Percentiles rank a stretch among this genome's conserved stretches.
phyloP scores from a whole-genome alignment of 2,113 vertebrate species.

The Eulacestoma nigropectus region DNA sequence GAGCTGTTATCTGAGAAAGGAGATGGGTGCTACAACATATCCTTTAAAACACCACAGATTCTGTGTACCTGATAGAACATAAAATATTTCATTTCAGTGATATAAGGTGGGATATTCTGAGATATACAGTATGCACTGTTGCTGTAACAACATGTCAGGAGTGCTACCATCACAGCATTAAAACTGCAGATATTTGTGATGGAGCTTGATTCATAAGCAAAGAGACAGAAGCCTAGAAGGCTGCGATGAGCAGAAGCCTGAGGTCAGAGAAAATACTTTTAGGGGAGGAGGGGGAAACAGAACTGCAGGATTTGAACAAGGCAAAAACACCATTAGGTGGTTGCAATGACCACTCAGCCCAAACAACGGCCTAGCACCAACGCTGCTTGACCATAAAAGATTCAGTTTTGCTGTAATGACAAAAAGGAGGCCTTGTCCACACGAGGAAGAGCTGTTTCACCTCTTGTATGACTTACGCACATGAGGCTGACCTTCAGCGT shows the following conservation, averaged over 20 bases:
- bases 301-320: not conserved
- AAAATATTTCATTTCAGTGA: not conserved
- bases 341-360: not conserved
- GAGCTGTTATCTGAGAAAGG: not conserved
- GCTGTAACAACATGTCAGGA: slow-evolving; percentile 12
- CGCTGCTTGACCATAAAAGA: accelerated
- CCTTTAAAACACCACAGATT: not conserved
- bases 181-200: not conserved
- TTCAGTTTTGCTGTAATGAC: not conserved
- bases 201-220: not conserved
- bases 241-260: not conserved
- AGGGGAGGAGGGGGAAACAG: not conserved
- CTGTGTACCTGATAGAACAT: not conserved
- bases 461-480: not conserved
- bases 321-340: not conserved
- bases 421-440: not conserved
- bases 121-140: not conserved
- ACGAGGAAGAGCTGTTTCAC: not conserved
- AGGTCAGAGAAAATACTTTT: not conserved
- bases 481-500: not conserved
- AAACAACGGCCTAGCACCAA: not conserved
- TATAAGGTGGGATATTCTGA: not conserved
- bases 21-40: not conserved
- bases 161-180: not conserved
- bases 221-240: not conserved